These are phyloP conservation scores for Knipowitschia caucasica DNA, from an alignment of 2,797 vertebrate genomes.

Conservation along the genomic window DNA sequence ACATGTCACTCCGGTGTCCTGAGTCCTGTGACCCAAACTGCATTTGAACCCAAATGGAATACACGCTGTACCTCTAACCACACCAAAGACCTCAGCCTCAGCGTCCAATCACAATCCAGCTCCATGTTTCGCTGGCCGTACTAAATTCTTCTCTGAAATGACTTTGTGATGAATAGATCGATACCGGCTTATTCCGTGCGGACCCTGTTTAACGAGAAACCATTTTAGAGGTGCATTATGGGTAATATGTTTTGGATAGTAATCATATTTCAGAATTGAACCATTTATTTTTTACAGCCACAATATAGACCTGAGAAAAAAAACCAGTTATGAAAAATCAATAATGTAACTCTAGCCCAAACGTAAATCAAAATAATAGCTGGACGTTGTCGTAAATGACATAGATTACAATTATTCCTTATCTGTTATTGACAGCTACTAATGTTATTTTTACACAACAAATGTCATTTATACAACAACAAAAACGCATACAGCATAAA, in stretches of 20 bases:
- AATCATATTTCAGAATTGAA: conserved; percentile 5
- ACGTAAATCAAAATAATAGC: background rate
- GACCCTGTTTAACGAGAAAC: conserved; percentile 32
- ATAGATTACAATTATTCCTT: no score
- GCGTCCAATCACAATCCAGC: conserved; percentile 2
- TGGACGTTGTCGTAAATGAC: no score
- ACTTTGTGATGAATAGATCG: conserved; percentile 38
- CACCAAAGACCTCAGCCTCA: background rate
- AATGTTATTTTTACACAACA: background rate
- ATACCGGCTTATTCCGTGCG: conserved; percentile 9
- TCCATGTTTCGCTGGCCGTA: conserved; percentile 6
- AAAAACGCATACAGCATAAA: no score
- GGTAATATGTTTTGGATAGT: conserved; percentile 13
- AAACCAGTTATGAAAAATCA: background rate
- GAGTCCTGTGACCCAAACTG: background rate
- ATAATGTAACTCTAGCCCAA: background rate
- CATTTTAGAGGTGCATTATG: conserved; percentile 18
- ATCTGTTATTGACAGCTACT: no score
- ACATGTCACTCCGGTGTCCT: background rate
- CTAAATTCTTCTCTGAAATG: conserved; percentile 22
- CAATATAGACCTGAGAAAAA: background rate
- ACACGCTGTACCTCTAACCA: conserved; percentile 3
- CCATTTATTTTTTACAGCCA: conserved; percentile 6
- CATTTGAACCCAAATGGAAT: background rate
- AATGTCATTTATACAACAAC: background rate